Base-by-base conservation (phyloP, 2,113 vertebrate genomes). In the Xiphorhynchus elegans region DNA sequence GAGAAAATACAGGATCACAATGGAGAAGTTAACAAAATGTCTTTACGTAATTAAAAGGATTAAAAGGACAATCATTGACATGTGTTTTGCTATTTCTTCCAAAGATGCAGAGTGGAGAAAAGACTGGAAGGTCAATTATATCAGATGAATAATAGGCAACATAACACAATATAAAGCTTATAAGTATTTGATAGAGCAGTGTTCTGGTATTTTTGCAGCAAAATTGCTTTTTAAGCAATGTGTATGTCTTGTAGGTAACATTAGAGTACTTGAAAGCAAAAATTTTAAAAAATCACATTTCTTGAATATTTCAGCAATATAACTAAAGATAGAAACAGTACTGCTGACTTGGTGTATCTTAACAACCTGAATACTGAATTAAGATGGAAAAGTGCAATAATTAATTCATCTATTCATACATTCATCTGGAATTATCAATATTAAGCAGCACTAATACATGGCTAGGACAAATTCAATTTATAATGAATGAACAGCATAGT, bases 221-320 rank as follows among this genome's bases (percentile, higher is more conserved):
- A 72, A 85, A 20, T 53, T 66, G 3, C 37, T 69, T 42, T 83
- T 68, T 47, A 73, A 76, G 68, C 18, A 68, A 72, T 6, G 2
- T 67, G 9, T 49, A 35, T 58, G 17, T 35, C 49, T 58, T 49
- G 31, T 29, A 50, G 9, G 9, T 35, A 87, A 75, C 50, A 23
- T 46, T 46, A 70, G 37, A 70, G 16, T 59, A 26, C 24, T 80
- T 69, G 47, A 73, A 93, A 88, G 24, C 1, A 84, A 81, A 85
- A 75, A 33, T 11, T 18, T 0, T 33, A 86, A 80, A 80, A 47
- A 46, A 46, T 10, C 5, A 2, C 0, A 0, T 66, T 63, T 85
- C 53, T 87, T 78, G 11, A 84, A 31, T 40, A 70, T 50, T 21
- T 80, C 37, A 47, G 24, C 35, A 83, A 15, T 40, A 46, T 28